Evolutionary conservation across 2,888 invertebrate species (phyloP).

Genomic region (Scaptomyza caliginosa): DNA sequence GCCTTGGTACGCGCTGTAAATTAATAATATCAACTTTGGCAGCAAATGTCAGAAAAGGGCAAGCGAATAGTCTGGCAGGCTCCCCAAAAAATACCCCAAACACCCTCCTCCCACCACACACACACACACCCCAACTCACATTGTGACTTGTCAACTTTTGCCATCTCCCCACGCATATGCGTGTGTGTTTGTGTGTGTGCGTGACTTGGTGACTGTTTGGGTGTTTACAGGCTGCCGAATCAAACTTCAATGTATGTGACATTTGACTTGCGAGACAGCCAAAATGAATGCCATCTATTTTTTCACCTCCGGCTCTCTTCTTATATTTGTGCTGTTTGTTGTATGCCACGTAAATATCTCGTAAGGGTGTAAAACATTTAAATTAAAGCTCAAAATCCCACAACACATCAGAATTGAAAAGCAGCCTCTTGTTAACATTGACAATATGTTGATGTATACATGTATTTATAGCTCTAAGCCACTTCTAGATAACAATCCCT

Average conservation of each 20-base stretch:
- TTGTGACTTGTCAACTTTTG: constrained; percentile 53
- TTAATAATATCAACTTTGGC: constrained; percentile 74
- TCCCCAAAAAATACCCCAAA: background rate
- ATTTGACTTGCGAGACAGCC: constrained; percentile 42
- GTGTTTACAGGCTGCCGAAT: constrained; percentile 69
- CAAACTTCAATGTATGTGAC: constrained; percentile 68
- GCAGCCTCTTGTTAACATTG: background rate
- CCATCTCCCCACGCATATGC: constrained; percentile 9
- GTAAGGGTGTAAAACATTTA: constrained; percentile 54
- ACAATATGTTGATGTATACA: background rate
- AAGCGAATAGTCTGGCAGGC: constrained; percentile 49
- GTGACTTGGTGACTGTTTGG: constrained; percentile 63
- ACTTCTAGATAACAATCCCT: too few species aligned
- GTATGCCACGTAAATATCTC: constrained; percentile 51
- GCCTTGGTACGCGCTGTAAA: constrained; percentile 58
- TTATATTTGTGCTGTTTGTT: background rate
- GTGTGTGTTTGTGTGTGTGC: constrained; percentile 35
- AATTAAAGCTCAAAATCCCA: constrained; percentile 37
- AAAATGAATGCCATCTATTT: constrained; percentile 25
- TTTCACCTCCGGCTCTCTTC: background rate
- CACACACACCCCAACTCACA: background rate
- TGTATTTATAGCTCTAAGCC: too few species aligned
- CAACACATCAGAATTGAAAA: background rate
- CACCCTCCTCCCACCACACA: background rate
- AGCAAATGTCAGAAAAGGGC: constrained; percentile 71